Percentiles rank a stretch among this genome's conserved stretches.
These are phyloP conservation scores for Rhingia rostrata DNA, from an alignment of 2,888 invertebrate species.

Conservation along the genomic window DNA sequence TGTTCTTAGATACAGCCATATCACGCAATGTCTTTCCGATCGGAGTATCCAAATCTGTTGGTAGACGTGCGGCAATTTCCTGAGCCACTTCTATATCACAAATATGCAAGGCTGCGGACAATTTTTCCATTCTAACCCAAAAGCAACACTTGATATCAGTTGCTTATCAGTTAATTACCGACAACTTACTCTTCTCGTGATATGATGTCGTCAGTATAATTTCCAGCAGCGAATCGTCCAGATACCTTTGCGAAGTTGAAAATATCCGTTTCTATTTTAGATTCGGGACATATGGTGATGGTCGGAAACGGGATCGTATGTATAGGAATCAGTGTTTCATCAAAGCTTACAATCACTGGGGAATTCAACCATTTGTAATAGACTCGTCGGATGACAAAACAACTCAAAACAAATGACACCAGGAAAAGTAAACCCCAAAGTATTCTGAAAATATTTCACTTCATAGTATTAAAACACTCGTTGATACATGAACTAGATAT, in stretches of 20 bases:
- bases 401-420: slow-evolving; percentile 79
- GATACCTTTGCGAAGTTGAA: slow-evolving; percentile 79
- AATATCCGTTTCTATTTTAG: slow-evolving; percentile 79
- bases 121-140: slow-evolving; percentile 76
- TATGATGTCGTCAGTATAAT: slow-evolving; percentile 64
- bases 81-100: slow-evolving; percentile 79
- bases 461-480: not conserved
- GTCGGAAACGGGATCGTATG: slow-evolving; percentile 81
- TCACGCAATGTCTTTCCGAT: slow-evolving; percentile 78
- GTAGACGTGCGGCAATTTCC: slow-evolving; percentile 77
- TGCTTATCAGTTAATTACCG: not conserved
- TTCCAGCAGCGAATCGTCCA: slow-evolving; percentile 75
- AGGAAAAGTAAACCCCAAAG: slow-evolving; percentile 79
- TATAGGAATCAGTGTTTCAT: slow-evolving; percentile 81
- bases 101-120: slow-evolving; percentile 80
- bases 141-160: no score
- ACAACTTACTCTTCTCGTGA: slow-evolving; percentile 74
- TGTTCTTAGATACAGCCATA: slow-evolving; percentile 79
- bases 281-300: slow-evolving; percentile 81
- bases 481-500: not conserved
- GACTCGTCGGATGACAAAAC: slow-evolving; percentile 80
- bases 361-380: slow-evolving; percentile 80
- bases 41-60: slow-evolving; percentile 68
- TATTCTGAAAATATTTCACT: slow-evolving; percentile 74
- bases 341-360: slow-evolving; percentile 81